Base-by-base conservation (phyloP, 2,888 invertebrate species). In the Dicyrtoma fusca region DNA sequence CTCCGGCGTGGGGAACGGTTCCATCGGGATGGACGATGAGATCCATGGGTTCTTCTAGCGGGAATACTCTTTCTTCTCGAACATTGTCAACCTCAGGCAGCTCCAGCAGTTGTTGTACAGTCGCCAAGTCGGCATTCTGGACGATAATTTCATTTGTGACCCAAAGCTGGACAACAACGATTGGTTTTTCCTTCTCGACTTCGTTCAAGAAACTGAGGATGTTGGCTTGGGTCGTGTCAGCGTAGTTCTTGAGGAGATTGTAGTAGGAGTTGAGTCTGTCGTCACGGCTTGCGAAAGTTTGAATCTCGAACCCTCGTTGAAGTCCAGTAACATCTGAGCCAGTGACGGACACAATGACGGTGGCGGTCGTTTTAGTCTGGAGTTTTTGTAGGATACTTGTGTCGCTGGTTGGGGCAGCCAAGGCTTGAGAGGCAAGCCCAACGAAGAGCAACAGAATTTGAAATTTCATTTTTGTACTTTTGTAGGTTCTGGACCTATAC, bases 391-490 rank as follows among this genome's bases (percentile, higher is more conserved):
- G 23, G 66, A 66, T 26, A n/a, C n/a, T 5, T 17, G 23, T 11
- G 17, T 66, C 53, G 17, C 17, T 13, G 21, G 49, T 8, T n/a
- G 66, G 66, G 53, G 66, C 53, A 53, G 66, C 66, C 2, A 66
- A 17, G 21, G 26, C 53, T n/a, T 51, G 25, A 19, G 21, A 53
- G 13, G 51, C 66, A 19, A 66, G 42, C 42, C 34, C 61, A n/a
- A 61, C 34, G 42, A 61, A n/a, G 21, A 62, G 34, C 8, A 65
- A 51, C 25, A 51, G 49, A 14, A 65, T 23, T 45, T 25, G 26
- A 14, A 66, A 13, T n/a, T 66, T 66, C 66, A 66, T 66, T 23
- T 51, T 66, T 5, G 47, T n/a, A n/a, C n/a, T n/a, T n/a, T n/a
- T n/a, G n/a, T n/a, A n/a, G n/a, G n/a, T n/a, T n/a, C n/a, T n/a